Evolutionary conservation across 1,140 invertebrate genomes (phyloP).

Genomic region (Cotesia glomerata): DNA sequence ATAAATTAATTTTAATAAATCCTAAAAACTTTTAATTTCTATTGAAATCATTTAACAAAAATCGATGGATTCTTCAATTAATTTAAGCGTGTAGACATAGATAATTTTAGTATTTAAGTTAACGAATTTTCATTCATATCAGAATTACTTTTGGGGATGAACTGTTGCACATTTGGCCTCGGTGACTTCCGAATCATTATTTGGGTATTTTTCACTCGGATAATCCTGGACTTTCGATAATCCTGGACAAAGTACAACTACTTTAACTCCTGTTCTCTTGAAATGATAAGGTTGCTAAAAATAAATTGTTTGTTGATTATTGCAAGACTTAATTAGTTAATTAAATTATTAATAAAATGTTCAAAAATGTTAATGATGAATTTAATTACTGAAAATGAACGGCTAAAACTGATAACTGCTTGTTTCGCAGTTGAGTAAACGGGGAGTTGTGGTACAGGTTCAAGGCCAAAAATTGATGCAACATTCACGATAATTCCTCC

Average conservation of each 20-base stretch:
- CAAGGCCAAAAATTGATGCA: constrained; percentile 58
- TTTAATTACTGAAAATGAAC: constrained; percentile 53
- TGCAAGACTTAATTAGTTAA: neutral
- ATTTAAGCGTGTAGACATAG: too few species aligned
- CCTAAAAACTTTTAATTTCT: too few species aligned
- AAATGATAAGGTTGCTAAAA: constrained; percentile 56
- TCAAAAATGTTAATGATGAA: neutral
- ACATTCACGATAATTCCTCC: constrained; percentile 62
- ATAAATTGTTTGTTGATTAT: constrained; percentile 18
- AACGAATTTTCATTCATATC: too few species aligned
- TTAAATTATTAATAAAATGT: neutral
- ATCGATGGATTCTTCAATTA: neutral
- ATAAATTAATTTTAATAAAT: too few species aligned
- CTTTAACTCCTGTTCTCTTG: constrained; percentile 58
- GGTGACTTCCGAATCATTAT: constrained; percentile 8
- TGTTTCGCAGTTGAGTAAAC: constrained; percentile 64
- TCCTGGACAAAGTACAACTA: constrained; percentile 59
- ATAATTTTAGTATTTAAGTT: too few species aligned
- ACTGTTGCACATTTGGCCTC: constrained; percentile 31
- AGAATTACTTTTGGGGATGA: constrained; percentile 38
- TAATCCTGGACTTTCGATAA: constrained; percentile 42
- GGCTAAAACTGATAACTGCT: constrained; percentile 62
- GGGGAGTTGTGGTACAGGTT: constrained; percentile 55
- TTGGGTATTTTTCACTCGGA: constrained; percentile 31
- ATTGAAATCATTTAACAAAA: neutral